A percentile compares a stretch with the other conserved stretches of the same genome.
Evolutionary conservation across 64 coral and sea anemone species (phyloP).

Genomic region (Astreopora myriophthalma): DNA sequence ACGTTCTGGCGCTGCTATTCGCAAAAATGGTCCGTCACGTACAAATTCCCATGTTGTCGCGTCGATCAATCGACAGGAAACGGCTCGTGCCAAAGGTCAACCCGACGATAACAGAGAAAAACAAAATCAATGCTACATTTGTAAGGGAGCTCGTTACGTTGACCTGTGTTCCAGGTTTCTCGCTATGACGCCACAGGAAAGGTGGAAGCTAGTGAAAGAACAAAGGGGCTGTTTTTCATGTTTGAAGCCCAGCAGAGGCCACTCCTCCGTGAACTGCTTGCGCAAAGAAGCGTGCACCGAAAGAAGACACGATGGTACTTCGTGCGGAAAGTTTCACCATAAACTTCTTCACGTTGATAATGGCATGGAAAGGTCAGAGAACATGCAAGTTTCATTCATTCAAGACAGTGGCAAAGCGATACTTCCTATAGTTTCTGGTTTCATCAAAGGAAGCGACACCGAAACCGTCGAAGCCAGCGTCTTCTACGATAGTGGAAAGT

Average conservation of each 20-base stretch:
- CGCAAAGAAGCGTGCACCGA: conserved; percentile 56
- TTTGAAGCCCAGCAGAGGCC: conserved; percentile 57
- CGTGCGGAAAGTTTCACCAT: conserved; percentile 46
- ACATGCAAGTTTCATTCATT: background rate
- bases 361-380: background rate
- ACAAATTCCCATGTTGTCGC: too few species aligned
- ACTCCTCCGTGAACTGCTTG: conserved; percentile 35
- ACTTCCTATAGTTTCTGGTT: conserved; percentile 30
- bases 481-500: conserved; percentile 42
- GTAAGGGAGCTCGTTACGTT: conserved; percentile 37
- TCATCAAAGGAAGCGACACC: background rate
- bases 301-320: background rate
- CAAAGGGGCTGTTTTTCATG: conserved; percentile 68
- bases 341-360: conserved; percentile 41
- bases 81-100: background rate
- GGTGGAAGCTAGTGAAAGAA: conserved; percentile 73
- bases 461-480: conserved; percentile 13
- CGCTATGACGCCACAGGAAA: conserved; percentile 49
- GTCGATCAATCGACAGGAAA: background rate
- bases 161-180: conserved; percentile 58
- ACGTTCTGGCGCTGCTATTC: conserved; percentile 47
- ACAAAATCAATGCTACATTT: conserved; percentile 37
- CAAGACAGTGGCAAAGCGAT: background rate
- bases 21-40: background rate
- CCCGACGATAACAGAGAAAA: background rate